These are phyloP conservation scores for Lepilemur septentrionalis DNA, from an alignment of 2,797 vertebrate species.

Conservation along the genomic window DNA sequence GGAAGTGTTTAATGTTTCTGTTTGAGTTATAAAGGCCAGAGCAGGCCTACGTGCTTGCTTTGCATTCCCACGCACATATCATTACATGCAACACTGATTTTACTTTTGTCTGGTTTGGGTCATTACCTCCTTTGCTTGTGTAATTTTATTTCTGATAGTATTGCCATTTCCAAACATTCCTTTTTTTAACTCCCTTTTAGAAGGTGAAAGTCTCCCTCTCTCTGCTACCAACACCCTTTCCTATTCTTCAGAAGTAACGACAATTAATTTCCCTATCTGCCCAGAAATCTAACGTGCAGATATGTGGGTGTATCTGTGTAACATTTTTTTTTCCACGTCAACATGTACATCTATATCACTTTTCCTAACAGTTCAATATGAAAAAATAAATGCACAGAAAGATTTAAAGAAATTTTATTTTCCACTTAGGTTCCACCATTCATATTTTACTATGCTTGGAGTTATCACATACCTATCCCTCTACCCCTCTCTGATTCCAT, in stretches of 20 bases:
- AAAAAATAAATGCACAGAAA: neutral
- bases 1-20: neutral
- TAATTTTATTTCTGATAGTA: slow-evolving; percentile 9
- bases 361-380: neutral
- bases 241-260: neutral
- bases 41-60: neutral
- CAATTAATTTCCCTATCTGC: neutral
- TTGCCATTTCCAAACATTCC: neutral
- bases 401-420: neutral
- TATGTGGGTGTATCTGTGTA: neutral
- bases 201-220: neutral
- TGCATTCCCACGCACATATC: neutral
- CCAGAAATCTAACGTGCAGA: neutral
- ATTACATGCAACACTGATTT: neutral
- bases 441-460: neutral
- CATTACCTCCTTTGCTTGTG: neutral
- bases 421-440: neutral
- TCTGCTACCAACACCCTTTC: neutral
- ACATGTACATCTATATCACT: neutral
- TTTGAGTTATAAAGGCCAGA: neutral
- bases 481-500: neutral
- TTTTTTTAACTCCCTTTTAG: neutral
- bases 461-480: neutral
- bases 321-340: neutral
- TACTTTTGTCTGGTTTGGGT: neutral